phyloP scores from a whole-genome alignment of 1,140 invertebrate genomes.

The Zaprionus vittiger region DNA sequence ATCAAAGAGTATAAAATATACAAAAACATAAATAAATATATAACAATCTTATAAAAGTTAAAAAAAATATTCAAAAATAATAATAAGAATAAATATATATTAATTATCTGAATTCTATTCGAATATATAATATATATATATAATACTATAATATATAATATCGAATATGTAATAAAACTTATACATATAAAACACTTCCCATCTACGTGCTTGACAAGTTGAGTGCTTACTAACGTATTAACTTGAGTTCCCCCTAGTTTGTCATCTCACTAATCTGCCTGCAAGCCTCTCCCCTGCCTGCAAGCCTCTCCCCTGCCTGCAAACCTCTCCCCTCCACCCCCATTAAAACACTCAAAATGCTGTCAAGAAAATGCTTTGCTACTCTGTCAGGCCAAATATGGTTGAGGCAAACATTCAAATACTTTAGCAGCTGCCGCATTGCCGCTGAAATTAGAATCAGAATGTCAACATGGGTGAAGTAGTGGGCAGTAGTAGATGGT shows the following conservation, averaged over 20 bases:
- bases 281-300: too few relatives aligned
- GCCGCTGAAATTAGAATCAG: constrained; percentile 11
- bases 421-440: constrained; percentile 2
- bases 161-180: too few relatives aligned
- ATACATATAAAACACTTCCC: too few relatives aligned
- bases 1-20: too few relatives aligned
- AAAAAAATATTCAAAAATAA: too few relatives aligned
- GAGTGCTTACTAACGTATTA: background rate
- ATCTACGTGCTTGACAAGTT: background rate
- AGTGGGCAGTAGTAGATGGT: background rate
- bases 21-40: too few relatives aligned
- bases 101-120: too few relatives aligned
- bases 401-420: constrained; percentile 2
- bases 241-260: background rate
- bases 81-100: too few relatives aligned
- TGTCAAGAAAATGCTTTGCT: background rate
- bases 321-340: background rate
- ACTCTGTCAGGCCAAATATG: background rate
- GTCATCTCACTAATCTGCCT: background rate
- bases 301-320: background rate
- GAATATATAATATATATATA: too few relatives aligned
- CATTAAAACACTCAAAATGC: background rate
- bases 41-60: too few relatives aligned
- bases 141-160: too few relatives aligned
- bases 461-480: constrained; percentile 19